Evolutionary conservation across 2,797 vertebrate species (phyloP), one percentile per base, ranked within the genome.

Genomic region (Moxostoma hubbsi): DNA sequence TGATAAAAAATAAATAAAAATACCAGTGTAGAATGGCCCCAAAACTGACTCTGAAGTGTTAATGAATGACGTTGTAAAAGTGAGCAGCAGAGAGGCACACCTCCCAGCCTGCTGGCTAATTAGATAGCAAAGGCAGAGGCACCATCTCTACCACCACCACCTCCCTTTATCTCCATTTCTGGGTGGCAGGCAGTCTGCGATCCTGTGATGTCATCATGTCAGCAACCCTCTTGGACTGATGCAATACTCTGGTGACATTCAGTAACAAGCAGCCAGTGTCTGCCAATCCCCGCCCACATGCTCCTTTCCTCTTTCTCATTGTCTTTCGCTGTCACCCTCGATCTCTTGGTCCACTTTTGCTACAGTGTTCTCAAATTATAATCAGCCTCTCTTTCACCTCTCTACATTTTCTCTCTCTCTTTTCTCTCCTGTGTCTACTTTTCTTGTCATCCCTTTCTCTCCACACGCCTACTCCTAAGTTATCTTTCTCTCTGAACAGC

Each of bases 141-240:
- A 69, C 80, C 68, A 55, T 57, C 67, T 16, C 13, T 59, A 50
- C 45, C 51, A 18, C 16, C 43, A 46, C 47, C 18, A 9, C 67
- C 80, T 36, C 49, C 57, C 65, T 49, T 13, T 51, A 49, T 72
- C 68, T 81, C 75, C 83, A 68, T 82, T 50, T 72, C 57, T 71
- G 85, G 80, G 69, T 64, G 64, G 79, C 82, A 86, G 79, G 75
- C 75, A 66, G 74, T 85, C 81, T 80, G 58, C n/a, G 75, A 84
- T 84, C 74, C 82, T 79, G 84, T 94, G 92, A 94, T 91, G 92
- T 93, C 92, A 93, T 92, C 85, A 91, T 85, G 87, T 84, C 89
- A 91, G 89, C 84, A 72, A 88, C 89, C 89, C 89, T 68, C 76
- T 83, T 86, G 88, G 88, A 89, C 88, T 86, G 90, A 92, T 93